A percentile compares a stretch with the other conserved stretches of the same genome.
These are phyloP conservation scores for Helobdella robusta DNA, from an alignment of 2,888 invertebrate genomes.

Conservation along the genomic window DNA sequence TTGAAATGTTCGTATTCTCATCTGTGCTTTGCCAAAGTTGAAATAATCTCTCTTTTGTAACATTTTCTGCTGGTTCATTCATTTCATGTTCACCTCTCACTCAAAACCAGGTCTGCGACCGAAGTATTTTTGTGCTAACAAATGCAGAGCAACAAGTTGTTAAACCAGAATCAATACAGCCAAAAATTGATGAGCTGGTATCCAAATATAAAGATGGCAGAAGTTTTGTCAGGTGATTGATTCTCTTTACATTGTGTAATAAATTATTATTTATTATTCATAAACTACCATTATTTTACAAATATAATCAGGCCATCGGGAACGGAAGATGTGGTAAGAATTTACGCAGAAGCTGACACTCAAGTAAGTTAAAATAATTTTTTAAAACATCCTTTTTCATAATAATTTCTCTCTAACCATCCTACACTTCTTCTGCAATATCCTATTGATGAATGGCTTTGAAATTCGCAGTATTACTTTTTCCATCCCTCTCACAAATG, in stretches of 20 bases:
- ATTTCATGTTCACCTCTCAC: not conserved
- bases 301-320: slow-evolving; percentile 82
- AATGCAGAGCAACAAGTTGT: slow-evolving; percentile 76
- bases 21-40: no score
- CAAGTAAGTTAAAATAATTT: slow-evolving; percentile 35
- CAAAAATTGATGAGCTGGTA: slow-evolving; percentile 65
- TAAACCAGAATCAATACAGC: slow-evolving; percentile 73
- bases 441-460: no score
- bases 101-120: slow-evolving; percentile 57
- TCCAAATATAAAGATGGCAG: slow-evolving; percentile 63
- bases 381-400: not conserved
- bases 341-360: slow-evolving; percentile 86
- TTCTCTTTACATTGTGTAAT: not conserved
- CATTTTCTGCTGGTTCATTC: not conserved
- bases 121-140: slow-evolving; percentile 71
- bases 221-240: slow-evolving; percentile 67
- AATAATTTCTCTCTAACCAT: not conserved
- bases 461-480: no score
- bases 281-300: no score
- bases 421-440: no score
- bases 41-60: no score
- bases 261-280: slow-evolving; percentile 3
- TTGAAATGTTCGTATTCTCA: no score
- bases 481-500: not conserved
- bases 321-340: slow-evolving; percentile 88